Evolutionary conservation across 2,888 invertebrate genomes (phyloP), one percentile per base, ranked within the genome.

Genomic region (Hartigia nigra): DNA sequence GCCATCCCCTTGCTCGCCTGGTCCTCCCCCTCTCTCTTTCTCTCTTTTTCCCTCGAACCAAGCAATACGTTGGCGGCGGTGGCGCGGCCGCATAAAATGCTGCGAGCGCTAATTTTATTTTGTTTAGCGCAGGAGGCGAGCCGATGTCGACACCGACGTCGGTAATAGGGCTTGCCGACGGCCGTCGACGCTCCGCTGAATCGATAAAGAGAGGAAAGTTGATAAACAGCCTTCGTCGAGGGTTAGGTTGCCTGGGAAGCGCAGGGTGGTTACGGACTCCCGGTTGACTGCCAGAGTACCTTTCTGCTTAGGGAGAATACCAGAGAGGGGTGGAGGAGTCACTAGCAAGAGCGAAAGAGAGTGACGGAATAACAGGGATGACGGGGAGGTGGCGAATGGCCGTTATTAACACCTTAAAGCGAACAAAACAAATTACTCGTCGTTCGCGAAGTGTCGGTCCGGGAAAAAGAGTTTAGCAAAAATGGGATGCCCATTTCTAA

Each of bases 21-120:
- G n/a, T n/a, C n/a, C n/a, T n/a, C n/a, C n/a, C n/a, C n/a, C n/a
- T n/a, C n/a, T n/a, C n/a, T n/a, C n/a, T n/a, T n/a, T n/a, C n/a
- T n/a, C n/a, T n/a, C n/a, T n/a, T n/a, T n/a, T n/a, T n/a, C 39
- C 39, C 55, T 55, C 2, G 55, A 23, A 23, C 39, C 55, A 9
- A 9, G 55, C 55, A 55, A 55, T 55, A 55, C 55, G 9, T 5
- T 14, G 23, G 2, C 2, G 55, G 55, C 14, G 55, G 9, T 55
- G 55, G 55, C 23, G 55, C 55, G 55, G 69, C 76, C 78, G 82
- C 81, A 84, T 82, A 83, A 88, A 86, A 87, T 80, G 84, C 84
- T 83, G 80, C 84, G 81, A 85, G 84, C 85, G 85, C 87, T 88
- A 88, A 89, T 88, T 89, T 87, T 87, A 86, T 88, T 89, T 87